Base-by-base conservation (phyloP, 1,140 invertebrate genomes). In the Diprion similis region DNA sequence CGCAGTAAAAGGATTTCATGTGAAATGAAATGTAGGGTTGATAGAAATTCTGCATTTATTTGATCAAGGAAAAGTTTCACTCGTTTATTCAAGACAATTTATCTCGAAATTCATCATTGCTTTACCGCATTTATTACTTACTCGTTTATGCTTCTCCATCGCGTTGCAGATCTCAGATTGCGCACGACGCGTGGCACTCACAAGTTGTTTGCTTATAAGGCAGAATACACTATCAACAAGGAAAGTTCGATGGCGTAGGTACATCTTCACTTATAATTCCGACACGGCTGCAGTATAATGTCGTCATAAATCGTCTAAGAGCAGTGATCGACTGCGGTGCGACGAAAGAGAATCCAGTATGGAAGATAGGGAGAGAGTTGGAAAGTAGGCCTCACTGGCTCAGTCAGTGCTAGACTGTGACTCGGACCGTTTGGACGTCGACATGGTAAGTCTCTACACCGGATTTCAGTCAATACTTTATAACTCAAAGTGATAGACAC, bases 331-430 rank as follows among this genome's bases (percentile, higher is more conserved):
- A 59, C 51, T 15, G n/a, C 51, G 51, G n/a, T 8, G 51, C 51
- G 11, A 59, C 51, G 69, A 48, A 48, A 46, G 69, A 70, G 69
- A 77, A 72, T 69, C 72, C 76, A 76, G 68, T 70, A 66, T 71
- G 77, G 75, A 80, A 83, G 79, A 83, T 81, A 82, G 78, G 84
- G 84, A 85, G 86, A 87, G 85, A 86, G 86, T 86, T 86, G 79
- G 86, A 87, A 88, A 88, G 86, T 88, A 88, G 86, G 85, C 78
- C 84, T 85, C 70, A 73, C 80, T 81, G 79, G 81, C 80, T 82
- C 85, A 86, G 83, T 87, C 84, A 86, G 85, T 87, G 83, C 82
- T 84, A 80, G 85, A 83, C 83, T 84, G 80, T 80, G 79, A 84
- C 79, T 82, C 77, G 77, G 80, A 79, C 81, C 85, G 84, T 86